Conservation (phyloP, 2,113 vertebrate genomes). For the Oxygymnocypris stewartii region DNA sequence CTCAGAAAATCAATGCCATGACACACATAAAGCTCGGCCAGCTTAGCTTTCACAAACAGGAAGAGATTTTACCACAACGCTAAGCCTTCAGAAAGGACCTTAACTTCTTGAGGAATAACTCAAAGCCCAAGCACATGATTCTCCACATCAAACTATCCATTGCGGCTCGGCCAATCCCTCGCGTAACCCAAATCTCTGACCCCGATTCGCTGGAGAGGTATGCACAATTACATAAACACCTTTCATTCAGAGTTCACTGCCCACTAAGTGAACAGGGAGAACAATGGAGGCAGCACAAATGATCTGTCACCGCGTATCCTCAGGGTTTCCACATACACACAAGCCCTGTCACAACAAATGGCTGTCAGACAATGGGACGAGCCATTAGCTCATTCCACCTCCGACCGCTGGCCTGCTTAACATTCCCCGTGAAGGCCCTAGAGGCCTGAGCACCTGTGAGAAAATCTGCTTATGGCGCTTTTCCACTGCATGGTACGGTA, state of each 20-base stretch:
- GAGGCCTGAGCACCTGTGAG: slow-evolving; percentile 35
- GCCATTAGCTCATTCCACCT: slow-evolving; percentile 39
- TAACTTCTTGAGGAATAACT: slow-evolving; percentile 8
- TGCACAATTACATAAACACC: slow-evolving; percentile 45
- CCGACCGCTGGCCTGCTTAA: slow-evolving; percentile 16
- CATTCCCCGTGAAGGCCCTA: slow-evolving; percentile 34
- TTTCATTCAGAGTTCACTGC: slow-evolving; percentile 38
- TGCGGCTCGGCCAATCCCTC: slow-evolving; percentile 25
- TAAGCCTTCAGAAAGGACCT: slow-evolving; percentile 10
- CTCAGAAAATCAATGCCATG: neutral
- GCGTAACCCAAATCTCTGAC: slow-evolving; percentile 14
- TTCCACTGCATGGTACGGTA: too few species aligned
- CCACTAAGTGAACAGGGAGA: slow-evolving; percentile 29
- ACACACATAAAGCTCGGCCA: slow-evolving; percentile 9
- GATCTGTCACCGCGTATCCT: slow-evolving; percentile 28
- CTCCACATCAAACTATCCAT: slow-evolving; percentile 18
- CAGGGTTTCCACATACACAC: slow-evolving; percentile 8
- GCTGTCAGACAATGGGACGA: slow-evolving; percentile 33
- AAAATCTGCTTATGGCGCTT: slow-evolving; percentile 44
- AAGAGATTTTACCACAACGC: slow-evolving; percentile 25
- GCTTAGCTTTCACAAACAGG: slow-evolving; percentile 25
- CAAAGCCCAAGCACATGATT: slow-evolving; percentile 48
- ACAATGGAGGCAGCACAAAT: slow-evolving; percentile 45
- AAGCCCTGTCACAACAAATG: slow-evolving; percentile 38
- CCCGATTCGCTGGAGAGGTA: slow-evolving; percentile 25